Evolutionary conservation across 2,888 invertebrate species (phyloP).

Genomic region (Amphimallon solstitiale): DNA sequence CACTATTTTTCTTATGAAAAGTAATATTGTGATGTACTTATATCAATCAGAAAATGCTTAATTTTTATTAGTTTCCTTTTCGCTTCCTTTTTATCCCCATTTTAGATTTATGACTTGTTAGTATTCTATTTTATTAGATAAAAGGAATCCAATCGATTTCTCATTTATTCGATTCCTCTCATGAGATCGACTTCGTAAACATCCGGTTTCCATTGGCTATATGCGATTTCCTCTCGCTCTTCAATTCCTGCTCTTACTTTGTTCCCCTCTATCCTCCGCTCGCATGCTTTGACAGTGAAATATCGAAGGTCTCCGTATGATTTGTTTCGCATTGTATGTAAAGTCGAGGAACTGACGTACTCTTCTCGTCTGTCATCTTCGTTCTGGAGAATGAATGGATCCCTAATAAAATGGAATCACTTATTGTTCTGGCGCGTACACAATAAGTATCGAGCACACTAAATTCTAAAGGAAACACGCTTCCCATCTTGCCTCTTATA

Average conservation of each 20-base stretch:
- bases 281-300: constrained; percentile 30
- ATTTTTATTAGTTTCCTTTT: no score
- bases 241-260: background rate
- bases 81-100: no score
- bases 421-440: constrained; percentile 21
- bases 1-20: no score
- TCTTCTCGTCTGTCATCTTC: constrained; percentile 14
- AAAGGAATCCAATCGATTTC: no score
- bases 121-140: no score
- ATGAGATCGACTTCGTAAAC: no score
- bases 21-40: no score
- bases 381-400: constrained; percentile 13
- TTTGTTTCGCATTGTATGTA: constrained; percentile 38
- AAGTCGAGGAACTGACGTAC: constrained; percentile 16
- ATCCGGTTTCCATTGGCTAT: constrained; percentile 1
- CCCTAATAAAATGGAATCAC: constrained; percentile 17
- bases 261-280: background rate
- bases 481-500: constrained; percentile 4
- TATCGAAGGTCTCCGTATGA: constrained; percentile 34
- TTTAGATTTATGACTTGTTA: no score
- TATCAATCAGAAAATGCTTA: no score
- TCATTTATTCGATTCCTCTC: no score
- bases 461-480: constrained; percentile 5
- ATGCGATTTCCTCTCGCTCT: background rate
- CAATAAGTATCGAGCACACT: background rate